phyloP scores from a whole-genome alignment of 2,888 invertebrate species.

The Beris morrisii region DNA sequence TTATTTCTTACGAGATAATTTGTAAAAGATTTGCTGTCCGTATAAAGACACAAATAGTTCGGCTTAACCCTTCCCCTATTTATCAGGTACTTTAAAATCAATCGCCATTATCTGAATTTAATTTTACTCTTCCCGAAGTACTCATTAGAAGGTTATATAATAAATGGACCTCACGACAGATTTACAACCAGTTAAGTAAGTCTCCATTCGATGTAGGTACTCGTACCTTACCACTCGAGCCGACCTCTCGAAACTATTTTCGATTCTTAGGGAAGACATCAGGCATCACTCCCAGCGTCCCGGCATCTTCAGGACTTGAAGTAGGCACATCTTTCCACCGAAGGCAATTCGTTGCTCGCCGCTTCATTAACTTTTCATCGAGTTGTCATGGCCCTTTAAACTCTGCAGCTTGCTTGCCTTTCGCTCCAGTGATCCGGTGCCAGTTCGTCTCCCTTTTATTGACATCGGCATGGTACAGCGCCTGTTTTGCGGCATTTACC shows the following conservation, averaged over 20 bases:
- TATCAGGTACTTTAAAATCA: too few relatives aligned
- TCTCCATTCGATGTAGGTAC: neutral
- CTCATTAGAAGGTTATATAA: slow-evolving; percentile 14
- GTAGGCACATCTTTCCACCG: neutral
- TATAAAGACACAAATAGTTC: too few relatives aligned
- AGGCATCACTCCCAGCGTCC: neutral
- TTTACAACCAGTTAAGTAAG: slow-evolving; percentile 13
- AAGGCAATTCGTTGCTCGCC: neutral
- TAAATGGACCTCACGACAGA: slow-evolving; percentile 13
- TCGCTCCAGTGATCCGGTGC: slow-evolving; percentile 11
- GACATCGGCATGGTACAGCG: neutral
- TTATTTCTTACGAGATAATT: too few relatives aligned
- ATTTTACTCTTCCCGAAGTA: neutral
- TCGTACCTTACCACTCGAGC: neutral
- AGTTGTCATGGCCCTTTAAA: slow-evolving; percentile 15
- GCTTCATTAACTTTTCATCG: slow-evolving; percentile 31
- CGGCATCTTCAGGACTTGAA: neutral
- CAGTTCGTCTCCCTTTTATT: slow-evolving; percentile 1
- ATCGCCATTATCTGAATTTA: too few relatives aligned
- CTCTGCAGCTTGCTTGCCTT: slow-evolving; percentile 18
- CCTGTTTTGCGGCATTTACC: slow-evolving; percentile 21
- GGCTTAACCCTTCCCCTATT: too few relatives aligned
- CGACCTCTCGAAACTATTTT: slow-evolving; percentile 8
- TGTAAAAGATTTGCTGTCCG: too few relatives aligned
- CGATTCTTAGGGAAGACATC: neutral